Percentiles rank a stretch among this genome's conserved stretches.
Conservation (phyloP, 1,140 invertebrate genomes). For the Drosophila guanche region DNA sequence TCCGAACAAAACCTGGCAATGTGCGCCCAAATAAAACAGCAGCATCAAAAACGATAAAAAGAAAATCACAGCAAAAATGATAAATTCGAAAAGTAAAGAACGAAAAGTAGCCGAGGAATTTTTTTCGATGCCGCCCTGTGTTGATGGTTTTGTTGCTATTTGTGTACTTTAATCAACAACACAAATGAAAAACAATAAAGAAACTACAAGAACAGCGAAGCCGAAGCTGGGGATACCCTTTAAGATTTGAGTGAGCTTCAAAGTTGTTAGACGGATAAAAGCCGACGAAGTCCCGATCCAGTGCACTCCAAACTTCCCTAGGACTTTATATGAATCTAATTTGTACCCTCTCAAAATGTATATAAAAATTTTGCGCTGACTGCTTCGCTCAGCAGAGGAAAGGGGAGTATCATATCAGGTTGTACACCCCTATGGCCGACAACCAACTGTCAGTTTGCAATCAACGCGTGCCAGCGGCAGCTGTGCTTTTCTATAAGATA, state of each 20-base stretch:
- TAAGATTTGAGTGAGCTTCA: too few relatives aligned
- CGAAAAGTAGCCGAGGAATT: constrained; percentile 53
- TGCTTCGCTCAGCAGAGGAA: constrained; percentile 14
- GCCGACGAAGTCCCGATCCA: too few relatives aligned
- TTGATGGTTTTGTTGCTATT: constrained; percentile 45
- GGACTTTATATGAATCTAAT: too few relatives aligned
- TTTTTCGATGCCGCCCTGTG: constrained; percentile 22
- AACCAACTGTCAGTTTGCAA: constrained; percentile 67
- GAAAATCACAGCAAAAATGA: constrained; percentile 21
- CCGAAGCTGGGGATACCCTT: too few relatives aligned
- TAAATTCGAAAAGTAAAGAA: constrained; percentile 38
- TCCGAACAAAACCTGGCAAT: constrained; percentile 44
- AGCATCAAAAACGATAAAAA: constrained; percentile 52
- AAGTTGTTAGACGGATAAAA: too few relatives aligned
- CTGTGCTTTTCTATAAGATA: constrained; percentile 60
- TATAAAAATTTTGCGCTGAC: constrained; percentile 58
- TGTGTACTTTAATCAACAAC: constrained; percentile 73
- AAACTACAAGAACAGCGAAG: not conserved
- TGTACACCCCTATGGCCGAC: constrained; percentile 35
- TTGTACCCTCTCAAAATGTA: too few relatives aligned
- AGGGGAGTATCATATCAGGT: constrained; percentile 30
- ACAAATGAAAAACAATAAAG: constrained; percentile 26
- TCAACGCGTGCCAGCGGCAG: constrained; percentile 61
- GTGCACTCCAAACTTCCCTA: too few relatives aligned
- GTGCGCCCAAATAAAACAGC: constrained; percentile 58